Evolutionary conservation across 2,888 invertebrate genomes (phyloP), one percentile per base, ranked within the genome.

Genomic region (Erebia aethiops): DNA sequence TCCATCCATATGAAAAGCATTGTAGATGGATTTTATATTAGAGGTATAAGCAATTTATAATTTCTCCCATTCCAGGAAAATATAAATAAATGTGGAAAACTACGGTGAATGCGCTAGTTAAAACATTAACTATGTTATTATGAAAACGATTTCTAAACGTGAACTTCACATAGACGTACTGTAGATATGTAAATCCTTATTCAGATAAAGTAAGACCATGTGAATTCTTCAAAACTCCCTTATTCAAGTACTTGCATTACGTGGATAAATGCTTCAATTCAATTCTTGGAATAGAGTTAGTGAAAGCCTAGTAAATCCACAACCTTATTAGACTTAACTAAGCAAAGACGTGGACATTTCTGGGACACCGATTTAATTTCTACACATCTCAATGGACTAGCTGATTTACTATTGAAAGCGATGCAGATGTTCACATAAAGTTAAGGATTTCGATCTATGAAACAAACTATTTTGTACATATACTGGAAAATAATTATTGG

Each of bases 331-430:
- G 64, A 64, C 64, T 63, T 57, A 57, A 63, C 63, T 57, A 41
- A 64, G 54, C 56, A 41, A 35, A 43, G 61, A 68, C 61, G 52
- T 14, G 11, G 67, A 67, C 67, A 43, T 68, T 68, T 68, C 61
- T 68, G 54, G 68, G 68, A 54, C 68, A 18, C 14, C 43, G 61
- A 61, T 68, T 68, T 54, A 43, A 61, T 54, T 52, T 54, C 68
- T 68, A 61, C 61, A 61, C 68, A 61, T 68, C 54, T 68, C 61
- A 68, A 68, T 61, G 21, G 68, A 64, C 35, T 26, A 11, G 13
- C 35, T 13, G 52, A 64, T 41, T 51, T 64, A 51, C n/a, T 64
- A 64, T 52, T 52, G 49, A 35, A n/a, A 52, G 35, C 1, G 35
- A 51, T 51, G 41, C 54, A 7, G 13, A 51, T 52, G n/a, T 52